Percentiles rank a stretch among this genome's conserved stretches.
Conservation (phyloP, 2,888 invertebrate species). For the Trachelus troglodyta region DNA sequence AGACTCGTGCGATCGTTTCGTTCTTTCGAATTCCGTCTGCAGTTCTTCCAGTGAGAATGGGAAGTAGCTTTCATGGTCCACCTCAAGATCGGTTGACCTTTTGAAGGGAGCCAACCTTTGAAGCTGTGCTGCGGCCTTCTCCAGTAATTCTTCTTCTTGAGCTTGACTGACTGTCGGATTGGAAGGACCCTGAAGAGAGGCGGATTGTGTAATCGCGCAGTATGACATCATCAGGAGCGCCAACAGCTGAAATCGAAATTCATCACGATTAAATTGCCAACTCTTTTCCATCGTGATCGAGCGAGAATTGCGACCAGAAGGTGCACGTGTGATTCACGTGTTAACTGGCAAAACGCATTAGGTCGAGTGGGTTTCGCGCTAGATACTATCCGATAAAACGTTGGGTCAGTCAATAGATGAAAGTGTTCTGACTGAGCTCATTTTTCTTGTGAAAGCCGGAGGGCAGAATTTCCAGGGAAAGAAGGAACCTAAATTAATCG, state of each 20-base stretch:
- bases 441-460: no score
- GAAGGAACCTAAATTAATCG: no score
- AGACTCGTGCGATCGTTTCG: not conserved
- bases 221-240: slow-evolving; percentile 40
- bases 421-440: no score
- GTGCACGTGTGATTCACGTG: no score
- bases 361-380: no score
- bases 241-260: slow-evolving; percentile 38
- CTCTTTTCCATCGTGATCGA: no score
- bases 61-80: no score
- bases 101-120: slow-evolving; percentile 53
- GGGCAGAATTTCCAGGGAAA: no score
- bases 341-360: no score
- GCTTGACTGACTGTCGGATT: slow-evolving; percentile 17
- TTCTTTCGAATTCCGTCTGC: not conserved
- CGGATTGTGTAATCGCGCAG: slow-evolving; percentile 33
- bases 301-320: no score
- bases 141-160: slow-evolving; percentile 32
- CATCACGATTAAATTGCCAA: not conserved
- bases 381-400: no score
- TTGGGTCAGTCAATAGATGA: no score
- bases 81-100: slow-evolving; percentile 20
- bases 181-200: slow-evolving; percentile 19
- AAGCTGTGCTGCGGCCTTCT: slow-evolving; percentile 51
- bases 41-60: not conserved